Base-by-base conservation (phyloP, 1,140 invertebrate genomes). In the Leptinotarsa lineolata region DNA sequence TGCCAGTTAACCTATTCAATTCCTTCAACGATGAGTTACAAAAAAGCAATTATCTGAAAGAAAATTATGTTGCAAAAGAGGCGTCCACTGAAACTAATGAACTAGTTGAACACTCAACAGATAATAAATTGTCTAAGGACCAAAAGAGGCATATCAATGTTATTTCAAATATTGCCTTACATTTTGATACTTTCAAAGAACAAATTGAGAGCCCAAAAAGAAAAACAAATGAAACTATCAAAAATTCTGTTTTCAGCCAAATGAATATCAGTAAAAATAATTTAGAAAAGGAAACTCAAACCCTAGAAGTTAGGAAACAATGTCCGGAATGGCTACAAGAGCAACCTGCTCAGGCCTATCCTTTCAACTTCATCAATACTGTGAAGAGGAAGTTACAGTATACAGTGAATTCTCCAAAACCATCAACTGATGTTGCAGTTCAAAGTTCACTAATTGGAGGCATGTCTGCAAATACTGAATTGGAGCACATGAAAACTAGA, bases 351-450 rank as follows among this genome's bases (percentile, higher is more conserved):
- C 16, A 76, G 44, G 68, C 75, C 12, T 78, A 83, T 76, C 83
- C 83, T 11, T 84, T 78, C 70, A 84, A 83, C 77, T 83, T 84
- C 73, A 84, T 84, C n/a, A 84, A 78, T 68, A 81, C 83, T 12
- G 81, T 84, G 3, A 83, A 79, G 65, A 74, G 78, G 72, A 83
- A 84, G 72, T 74, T 84, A 20, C 78, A 82, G 39, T 73, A 77
- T 44, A 77, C 75, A 11, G 45, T 76, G 18, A 79, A 77, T 74
- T 66, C 75, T 11, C 76, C 74, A 6, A 78, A 76, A 72, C 63
- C 60, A 72, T 65, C 24, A 16, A 69, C 66, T n/a, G 83, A 83
- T 76, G 69, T 80, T 54, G 79, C 68, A 46, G 69, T 84, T 59
- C 82, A 83, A 72, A 81, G 75, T 69, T 77, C 77, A 0, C n/a